A percentile compares a stretch with the other conserved stretches of the same genome.
phyloP scores from a whole-genome alignment of 2,888 invertebrate species.

The Andricus quercusramuli region DNA sequence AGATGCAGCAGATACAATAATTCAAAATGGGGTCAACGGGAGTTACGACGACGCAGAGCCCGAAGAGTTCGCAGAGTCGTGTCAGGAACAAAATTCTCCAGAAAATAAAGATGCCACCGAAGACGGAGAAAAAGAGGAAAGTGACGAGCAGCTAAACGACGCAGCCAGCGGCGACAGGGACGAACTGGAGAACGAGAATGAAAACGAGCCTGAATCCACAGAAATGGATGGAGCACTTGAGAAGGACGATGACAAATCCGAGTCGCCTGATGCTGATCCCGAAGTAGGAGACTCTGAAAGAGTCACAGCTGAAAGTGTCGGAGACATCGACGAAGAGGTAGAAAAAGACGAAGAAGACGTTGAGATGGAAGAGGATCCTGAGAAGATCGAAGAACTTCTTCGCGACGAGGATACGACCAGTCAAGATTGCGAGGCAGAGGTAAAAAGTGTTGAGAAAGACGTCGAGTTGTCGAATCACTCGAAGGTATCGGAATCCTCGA shows the following conservation, averaged over 20 bases:
- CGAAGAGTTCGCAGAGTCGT: conserved; percentile 61
- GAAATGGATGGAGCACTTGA: conserved; percentile 58
- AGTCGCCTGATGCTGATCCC: conserved; percentile 56
- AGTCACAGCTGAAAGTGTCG: neutral
- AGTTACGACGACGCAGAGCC: conserved; percentile 70
- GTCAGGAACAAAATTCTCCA: conserved; percentile 47
- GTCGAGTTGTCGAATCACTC: conserved; percentile 56
- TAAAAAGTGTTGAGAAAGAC: conserved; percentile 43
- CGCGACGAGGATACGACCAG: conserved; percentile 59
- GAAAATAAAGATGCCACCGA: conserved; percentile 22
- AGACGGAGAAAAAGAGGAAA: neutral
- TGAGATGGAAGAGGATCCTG: conserved; percentile 56
- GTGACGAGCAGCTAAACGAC: conserved; percentile 64
- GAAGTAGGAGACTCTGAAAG: conserved; percentile 43
- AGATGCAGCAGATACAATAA: conserved; percentile 70
- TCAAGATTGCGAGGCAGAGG: conserved; percentile 14
- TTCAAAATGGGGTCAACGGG: conserved; percentile 79
- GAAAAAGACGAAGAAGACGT: conserved; percentile 64
- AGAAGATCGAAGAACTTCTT: conserved; percentile 58
- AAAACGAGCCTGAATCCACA: conserved; percentile 54
- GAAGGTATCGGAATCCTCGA: conserved; percentile 58
- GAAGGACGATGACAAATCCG: conserved; percentile 57
- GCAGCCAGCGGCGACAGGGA: conserved; percentile 66
- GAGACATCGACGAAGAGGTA: conserved; percentile 53
- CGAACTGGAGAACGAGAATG: conserved; percentile 56